These are phyloP conservation scores for Potorous gilbertii DNA, from an alignment of 2,797 vertebrate genomes.

Conservation along the genomic window DNA sequence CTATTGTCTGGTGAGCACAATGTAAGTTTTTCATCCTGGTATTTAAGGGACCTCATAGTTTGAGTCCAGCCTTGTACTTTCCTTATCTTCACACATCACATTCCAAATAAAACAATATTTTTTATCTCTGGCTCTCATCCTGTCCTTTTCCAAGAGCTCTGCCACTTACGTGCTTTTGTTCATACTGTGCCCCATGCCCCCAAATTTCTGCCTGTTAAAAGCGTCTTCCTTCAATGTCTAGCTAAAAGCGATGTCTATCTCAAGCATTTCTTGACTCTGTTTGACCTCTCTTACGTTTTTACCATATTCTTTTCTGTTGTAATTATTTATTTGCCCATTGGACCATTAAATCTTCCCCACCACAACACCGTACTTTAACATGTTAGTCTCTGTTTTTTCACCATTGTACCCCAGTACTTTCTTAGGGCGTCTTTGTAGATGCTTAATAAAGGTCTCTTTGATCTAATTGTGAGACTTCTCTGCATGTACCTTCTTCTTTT, in stretches of 20 bases:
- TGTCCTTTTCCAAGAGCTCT: not conserved
- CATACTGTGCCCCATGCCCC: not conserved
- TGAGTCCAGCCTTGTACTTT: not conserved
- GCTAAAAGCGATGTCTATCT: not conserved
- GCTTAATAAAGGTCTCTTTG: not conserved
- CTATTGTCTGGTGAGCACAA: not conserved
- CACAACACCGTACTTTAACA: not conserved
- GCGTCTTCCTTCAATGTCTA: not conserved
- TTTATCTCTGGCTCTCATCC: not conserved
- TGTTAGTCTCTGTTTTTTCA: not conserved
- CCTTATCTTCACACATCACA: not conserved
- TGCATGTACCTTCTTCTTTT: slow-evolving; percentile 14
- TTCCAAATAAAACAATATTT: not conserved
- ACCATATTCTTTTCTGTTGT: not conserved
- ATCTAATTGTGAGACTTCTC: not conserved
- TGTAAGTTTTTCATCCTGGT: not conserved
- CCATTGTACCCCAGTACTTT: not conserved
- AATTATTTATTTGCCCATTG: not conserved
- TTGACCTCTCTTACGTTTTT: not conserved
- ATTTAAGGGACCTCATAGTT: not conserved
- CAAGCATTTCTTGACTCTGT: not conserved
- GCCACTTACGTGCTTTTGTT: not conserved
- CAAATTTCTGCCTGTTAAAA: not conserved
- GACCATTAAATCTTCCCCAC: not conserved
- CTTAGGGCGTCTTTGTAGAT: not conserved